Percentiles rank a stretch among this genome's conserved stretches.
These are phyloP conservation scores for Ciona savignyi DNA, from an alignment of 23 tunicate species.

Conservation along the genomic window DNA sequence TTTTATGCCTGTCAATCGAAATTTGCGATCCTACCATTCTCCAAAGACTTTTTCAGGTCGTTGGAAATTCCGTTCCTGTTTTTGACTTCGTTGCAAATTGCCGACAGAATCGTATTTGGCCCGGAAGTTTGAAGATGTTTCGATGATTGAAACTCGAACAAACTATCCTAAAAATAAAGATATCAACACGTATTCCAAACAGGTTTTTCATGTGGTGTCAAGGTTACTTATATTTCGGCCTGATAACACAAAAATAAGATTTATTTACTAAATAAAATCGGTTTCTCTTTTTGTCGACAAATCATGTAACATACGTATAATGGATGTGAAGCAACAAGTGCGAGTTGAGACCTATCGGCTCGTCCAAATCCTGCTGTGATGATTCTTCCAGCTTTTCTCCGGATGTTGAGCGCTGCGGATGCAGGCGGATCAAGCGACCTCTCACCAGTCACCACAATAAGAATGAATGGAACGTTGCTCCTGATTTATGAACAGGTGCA, in stretches of 20 bases:
- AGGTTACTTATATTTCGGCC: too few species aligned
- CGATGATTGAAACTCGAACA: not conserved
- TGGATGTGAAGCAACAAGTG: not conserved
- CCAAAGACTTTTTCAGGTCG: not conserved
- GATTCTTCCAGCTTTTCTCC: slow-evolving; percentile 7
- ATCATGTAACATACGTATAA: not conserved
- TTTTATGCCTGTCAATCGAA: too few species aligned
- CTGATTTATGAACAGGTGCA: not conserved
- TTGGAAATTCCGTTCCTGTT: not conserved
- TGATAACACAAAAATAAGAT: too few species aligned
- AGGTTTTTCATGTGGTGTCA: too few species aligned
- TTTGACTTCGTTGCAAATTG: not conserved
- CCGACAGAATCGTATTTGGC: not conserved
- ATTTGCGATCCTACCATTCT: not conserved
- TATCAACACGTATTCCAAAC: not conserved
- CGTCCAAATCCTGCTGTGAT: not conserved
- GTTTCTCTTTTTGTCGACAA: too few species aligned
- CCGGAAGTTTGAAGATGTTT: not conserved
- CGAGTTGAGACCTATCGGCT: not conserved
- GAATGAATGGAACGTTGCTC: not conserved
- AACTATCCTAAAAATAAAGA: not conserved
- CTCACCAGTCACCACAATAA: not conserved
- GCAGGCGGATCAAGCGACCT: slow-evolving; percentile 1
- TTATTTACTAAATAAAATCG: too few species aligned
- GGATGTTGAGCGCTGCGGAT: not conserved